Evolutionary conservation across 2,797 vertebrate species (phyloP), one percentile per base, ranked within the genome.

Genomic region (Geotrypetes seraphini): DNA sequence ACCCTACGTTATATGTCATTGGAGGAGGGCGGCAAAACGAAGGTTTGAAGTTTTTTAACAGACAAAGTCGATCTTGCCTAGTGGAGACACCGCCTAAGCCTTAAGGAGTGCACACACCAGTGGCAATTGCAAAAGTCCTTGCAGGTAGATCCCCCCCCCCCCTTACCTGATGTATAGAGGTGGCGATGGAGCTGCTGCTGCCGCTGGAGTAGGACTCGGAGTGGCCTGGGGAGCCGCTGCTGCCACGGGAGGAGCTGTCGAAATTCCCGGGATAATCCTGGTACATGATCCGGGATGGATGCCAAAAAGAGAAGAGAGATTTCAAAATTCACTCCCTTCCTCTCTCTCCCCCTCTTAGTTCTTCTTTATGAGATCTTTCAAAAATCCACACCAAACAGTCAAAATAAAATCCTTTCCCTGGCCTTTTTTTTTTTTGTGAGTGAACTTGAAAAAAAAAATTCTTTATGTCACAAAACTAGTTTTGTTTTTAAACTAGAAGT

Each of bases 181-280:
- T 78, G 73, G 84, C 79, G 65, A 84, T 65, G 30, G 34, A 43
- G n/a, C n/a, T n/a, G 60, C 65, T 48, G 79, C 75, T 79, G 77
- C 87, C 82, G 75, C 85, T 86, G 28, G 88, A 84, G 74, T 90
- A 97, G 44, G 85, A 86, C 75, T 97, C 93, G 60, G 88, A 87
- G 59, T 90, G 90, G 56, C 87, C 87, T 65, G 94, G 92, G 62
- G 94, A 97, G 56, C 87, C 88, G 78, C 90, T 96, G 87, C 92
- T 96, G 76, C 91, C 92, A 73, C 89, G 91, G 81, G 92, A 96
- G 71, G 93, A 95, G 63, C 90, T 93, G 84, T 96, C 93, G 86
- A 94, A 97, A 80, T 83, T 92, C 83, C 88, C 88, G 74, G 88
- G 82, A 83, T 93, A 97, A 76, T 97, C 93, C 87, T 97, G 94